Percentiles rank a stretch among this genome's conserved stretches.
Evolutionary conservation across 2,797 vertebrate genomes (phyloP).

Genomic region (Propithecus deckenii): DNA sequence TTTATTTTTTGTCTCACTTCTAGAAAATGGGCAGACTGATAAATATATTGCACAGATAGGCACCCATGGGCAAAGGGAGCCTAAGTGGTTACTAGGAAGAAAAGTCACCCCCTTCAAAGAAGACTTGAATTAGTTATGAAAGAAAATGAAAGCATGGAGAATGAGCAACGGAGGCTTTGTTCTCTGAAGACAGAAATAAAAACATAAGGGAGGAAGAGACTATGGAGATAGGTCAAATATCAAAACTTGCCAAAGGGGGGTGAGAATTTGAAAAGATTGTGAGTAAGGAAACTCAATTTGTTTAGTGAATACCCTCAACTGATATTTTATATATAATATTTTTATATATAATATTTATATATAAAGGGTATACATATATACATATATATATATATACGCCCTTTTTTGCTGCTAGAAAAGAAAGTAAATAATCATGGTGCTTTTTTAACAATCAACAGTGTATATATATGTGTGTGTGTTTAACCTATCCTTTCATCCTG

Average conservation of each 20-base stretch:
- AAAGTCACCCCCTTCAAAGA: background rate
- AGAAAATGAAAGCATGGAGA: background rate
- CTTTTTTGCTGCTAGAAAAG: background rate
- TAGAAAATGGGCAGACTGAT: background rate
- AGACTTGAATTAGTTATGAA: background rate
- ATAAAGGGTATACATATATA: no score
- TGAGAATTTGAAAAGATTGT: background rate
- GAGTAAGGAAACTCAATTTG: background rate
- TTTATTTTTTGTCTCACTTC: constrained; percentile 1
- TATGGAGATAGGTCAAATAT: background rate
- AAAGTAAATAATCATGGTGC: background rate
- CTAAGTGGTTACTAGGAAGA: background rate
- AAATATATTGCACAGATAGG: background rate
- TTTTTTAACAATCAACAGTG: background rate
- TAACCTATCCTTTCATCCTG: background rate
- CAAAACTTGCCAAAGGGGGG: background rate
- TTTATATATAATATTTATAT: no score
- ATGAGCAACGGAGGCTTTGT: background rate
- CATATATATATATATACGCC: background rate
- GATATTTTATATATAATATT: background rate
- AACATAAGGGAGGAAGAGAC: background rate
- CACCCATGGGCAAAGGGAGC: background rate
- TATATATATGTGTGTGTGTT: background rate
- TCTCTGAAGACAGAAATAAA: background rate
- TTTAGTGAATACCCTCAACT: background rate